These are phyloP conservation scores for Ictalurus furcatus DNA, from an alignment of 2,113 vertebrate species.

Conservation along the genomic window DNA sequence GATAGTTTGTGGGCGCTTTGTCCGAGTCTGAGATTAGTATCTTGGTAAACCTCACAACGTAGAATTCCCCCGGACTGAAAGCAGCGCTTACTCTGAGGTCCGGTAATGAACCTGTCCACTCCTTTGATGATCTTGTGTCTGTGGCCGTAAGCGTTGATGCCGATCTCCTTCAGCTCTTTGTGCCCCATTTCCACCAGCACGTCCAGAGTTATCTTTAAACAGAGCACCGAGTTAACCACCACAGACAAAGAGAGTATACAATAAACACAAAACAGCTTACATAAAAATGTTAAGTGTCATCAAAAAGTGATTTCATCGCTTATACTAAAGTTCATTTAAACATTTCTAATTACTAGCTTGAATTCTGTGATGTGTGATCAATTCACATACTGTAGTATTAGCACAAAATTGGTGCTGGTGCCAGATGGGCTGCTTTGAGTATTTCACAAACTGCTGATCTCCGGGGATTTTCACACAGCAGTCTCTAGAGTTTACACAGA, in stretches of 20 bases:
- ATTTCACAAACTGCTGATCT: no score
- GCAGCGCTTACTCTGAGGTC: slow-evolving; percentile 84
- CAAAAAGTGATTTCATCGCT: no score
- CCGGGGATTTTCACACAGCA: no score
- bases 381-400: no score
- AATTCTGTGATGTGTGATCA: no score
- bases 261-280: background rate
- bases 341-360: no score
- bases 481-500: no score
- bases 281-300: no score
- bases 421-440: no score
- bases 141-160: slow-evolving; percentile 95
- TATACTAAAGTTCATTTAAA: no score
- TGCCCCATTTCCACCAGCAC: slow-evolving; percentile 96
- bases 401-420: no score
- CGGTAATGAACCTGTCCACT: slow-evolving; percentile 90
- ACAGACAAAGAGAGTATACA: background rate
- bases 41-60: background rate
- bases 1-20: background rate
- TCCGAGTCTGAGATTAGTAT: background rate
- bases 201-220: slow-evolving; percentile 88
- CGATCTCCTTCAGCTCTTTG: slow-evolving; percentile 96
- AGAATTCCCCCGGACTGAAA: background rate
- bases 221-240: background rate
- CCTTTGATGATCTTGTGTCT: slow-evolving; percentile 97